Percentiles rank a stretch among this genome's conserved stretches.
Evolutionary conservation across 2,113 vertebrate genomes (phyloP).

Genomic region (Pteruthius melanotis): DNA sequence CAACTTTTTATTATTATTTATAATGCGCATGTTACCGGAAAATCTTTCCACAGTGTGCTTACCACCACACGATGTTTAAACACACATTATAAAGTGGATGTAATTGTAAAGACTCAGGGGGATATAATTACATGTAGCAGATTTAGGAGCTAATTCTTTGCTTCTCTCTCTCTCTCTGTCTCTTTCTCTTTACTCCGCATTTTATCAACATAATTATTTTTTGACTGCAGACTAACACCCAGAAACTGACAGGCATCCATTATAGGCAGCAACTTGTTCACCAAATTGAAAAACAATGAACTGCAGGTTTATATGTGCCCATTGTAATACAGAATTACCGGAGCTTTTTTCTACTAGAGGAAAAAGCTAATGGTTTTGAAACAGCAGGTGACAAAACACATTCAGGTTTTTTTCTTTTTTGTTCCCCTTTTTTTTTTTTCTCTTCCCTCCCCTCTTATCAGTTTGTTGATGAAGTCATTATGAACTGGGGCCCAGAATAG

Average conservation of each 20-base stretch:
- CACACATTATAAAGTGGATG: constrained; percentile 79
- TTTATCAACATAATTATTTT: constrained; percentile 84
- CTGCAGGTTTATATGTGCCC: constrained; percentile 83
- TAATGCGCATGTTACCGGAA: constrained; percentile 52
- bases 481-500: constrained; percentile 74
- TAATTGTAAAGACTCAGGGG: constrained; percentile 82
- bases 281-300: constrained; percentile 88
- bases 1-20: constrained; percentile 72
- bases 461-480: constrained; percentile 94
- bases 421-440: constrained; percentile 9
- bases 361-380: constrained; percentile 97
- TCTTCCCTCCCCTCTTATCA: constrained; percentile 73
- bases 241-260: constrained; percentile 80
- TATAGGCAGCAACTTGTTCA: constrained; percentile 77
- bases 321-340: constrained; percentile 93
- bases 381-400: constrained; percentile 93
- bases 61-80: constrained; percentile 74
- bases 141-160: constrained; percentile 81
- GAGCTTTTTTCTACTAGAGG: constrained; percentile 87
- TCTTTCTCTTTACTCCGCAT: constrained; percentile 66
- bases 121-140: constrained; percentile 82
- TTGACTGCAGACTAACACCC: constrained; percentile 73
- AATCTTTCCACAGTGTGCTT: constrained; percentile 73
- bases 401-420: constrained; percentile 53
- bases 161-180: constrained; percentile 42